Evolutionary conservation across 2,888 invertebrate genomes (phyloP), one percentile per base, ranked within the genome.

Genomic region (Sesia apiformis): DNA sequence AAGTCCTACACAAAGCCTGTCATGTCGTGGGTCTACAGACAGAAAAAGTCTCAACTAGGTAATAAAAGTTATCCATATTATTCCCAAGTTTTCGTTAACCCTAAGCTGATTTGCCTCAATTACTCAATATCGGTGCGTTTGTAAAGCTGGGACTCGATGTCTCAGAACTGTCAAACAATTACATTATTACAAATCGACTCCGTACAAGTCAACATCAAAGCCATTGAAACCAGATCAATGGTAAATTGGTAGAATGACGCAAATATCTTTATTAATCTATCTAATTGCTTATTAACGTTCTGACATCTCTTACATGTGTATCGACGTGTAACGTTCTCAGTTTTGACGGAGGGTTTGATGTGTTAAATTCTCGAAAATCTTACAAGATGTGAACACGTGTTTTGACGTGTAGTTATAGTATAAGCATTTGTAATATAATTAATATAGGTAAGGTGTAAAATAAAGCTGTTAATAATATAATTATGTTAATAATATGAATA

Each of bases 201-300:
- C 63, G 60, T 60, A 61, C 68, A 66, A 70, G 77, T 74, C 72
- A 63, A 79, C 78, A 80, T 86, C 84, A 85, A 87, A 86, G 74
- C 72, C 68, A 77, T 78, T 76, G 74, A 68, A 72, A 68, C 65
- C 64, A 67, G 65, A 69, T 82, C 72, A 81, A 80, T 80, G 72
- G 76, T 74, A 78, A 80, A 85, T 85, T 78, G 79, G 76, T 70
- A 68, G 67, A 72, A 80, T 77, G 74, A 71, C 74, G 76, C 76
- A 74, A 82, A 84, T 84, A 82, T 83, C 73, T 82, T 81, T 81
- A 83, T 82, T 84, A 87, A 85, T 84, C 84, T 80, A 76, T 83
- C 78, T 87, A 86, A 87, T 88, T 89, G 88, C 80, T 84, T 84
- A 85, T 85, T 87, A 84, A 74, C 81, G 71, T 76, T 66, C 63